These are phyloP conservation scores for Ciconia boyciana DNA, from an alignment of 2,113 vertebrate genomes.

Conservation along the genomic window DNA sequence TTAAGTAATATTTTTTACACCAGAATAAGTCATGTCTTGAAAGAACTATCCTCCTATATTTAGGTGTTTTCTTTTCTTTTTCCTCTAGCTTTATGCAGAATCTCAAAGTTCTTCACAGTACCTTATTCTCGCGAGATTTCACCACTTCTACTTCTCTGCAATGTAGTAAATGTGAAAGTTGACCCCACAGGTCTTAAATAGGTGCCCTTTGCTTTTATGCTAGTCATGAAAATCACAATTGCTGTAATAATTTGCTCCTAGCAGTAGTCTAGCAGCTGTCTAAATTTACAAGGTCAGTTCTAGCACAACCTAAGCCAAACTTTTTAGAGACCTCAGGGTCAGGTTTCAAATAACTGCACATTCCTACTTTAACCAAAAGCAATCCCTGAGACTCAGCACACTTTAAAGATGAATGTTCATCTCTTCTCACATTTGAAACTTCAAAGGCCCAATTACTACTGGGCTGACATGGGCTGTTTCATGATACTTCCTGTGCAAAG, in stretches of 20 bases:
- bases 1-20: not conserved
- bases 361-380: slow-evolving; percentile 76
- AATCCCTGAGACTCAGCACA: slow-evolving; percentile 59
- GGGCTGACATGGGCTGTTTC: slow-evolving; percentile 59
- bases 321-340: slow-evolving; percentile 69
- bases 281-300: slow-evolving; percentile 78
- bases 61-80: not conserved
- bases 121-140: slow-evolving; percentile 17
- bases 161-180: slow-evolving; percentile 40
- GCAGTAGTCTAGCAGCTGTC: slow-evolving; percentile 73
- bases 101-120: not conserved
- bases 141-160: not conserved
- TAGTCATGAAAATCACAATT: slow-evolving; percentile 61
- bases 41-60: not conserved
- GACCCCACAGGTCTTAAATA: slow-evolving; percentile 46
- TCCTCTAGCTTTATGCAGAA: not conserved
- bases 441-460: slow-evolving; percentile 72
- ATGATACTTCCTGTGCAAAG: slow-evolving; percentile 69
- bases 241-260: slow-evolving; percentile 71
- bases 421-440: slow-evolving; percentile 69
- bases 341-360: slow-evolving; percentile 77
- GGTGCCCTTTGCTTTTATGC: slow-evolving; percentile 56
- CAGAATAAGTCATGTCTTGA: not conserved
- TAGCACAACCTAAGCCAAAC: slow-evolving; percentile 60
- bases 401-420: slow-evolving; percentile 74